A percentile compares a stretch with the other conserved stretches of the same genome.
Evolutionary conservation across 1,140 invertebrate genomes (phyloP).

Genomic region (Acromyrmex echinatior): DNA sequence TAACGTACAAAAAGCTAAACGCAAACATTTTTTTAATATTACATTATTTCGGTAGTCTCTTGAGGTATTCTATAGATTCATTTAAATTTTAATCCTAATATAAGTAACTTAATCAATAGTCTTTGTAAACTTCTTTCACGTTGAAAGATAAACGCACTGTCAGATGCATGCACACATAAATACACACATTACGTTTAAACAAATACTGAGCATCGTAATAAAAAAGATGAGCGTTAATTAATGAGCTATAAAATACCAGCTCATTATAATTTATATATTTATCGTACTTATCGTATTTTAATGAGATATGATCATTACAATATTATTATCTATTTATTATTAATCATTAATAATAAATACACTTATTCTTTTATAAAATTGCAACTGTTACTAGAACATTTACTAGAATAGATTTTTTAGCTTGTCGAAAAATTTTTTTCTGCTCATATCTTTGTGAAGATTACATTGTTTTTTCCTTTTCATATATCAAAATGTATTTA

Average conservation of each 20-base stretch:
- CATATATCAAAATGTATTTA: not conserved
- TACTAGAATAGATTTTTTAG: not conserved
- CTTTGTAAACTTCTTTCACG: not conserved
- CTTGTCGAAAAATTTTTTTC: not conserved
- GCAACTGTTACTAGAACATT: not conserved
- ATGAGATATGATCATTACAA: constrained; percentile 22
- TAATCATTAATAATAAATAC: constrained; percentile 42
- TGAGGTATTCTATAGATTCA: constrained; percentile 34
- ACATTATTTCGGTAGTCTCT: not conserved
- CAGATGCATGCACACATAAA: constrained; percentile 42
- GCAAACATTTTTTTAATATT: constrained; percentile 29
- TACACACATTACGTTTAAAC: constrained; percentile 32
- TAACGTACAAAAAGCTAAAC: constrained; percentile 25
- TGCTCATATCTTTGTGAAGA: not conserved
- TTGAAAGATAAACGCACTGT: not conserved
- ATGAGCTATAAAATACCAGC: not conserved
- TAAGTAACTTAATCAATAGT: constrained; percentile 12
- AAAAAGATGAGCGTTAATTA: constrained; percentile 34
- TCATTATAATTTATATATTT: not conserved
- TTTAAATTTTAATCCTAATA: constrained; percentile 26
- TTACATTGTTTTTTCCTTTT: not conserved
- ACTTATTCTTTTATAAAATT: constrained; percentile 29
- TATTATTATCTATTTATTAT: not conserved
- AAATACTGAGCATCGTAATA: constrained; percentile 36
- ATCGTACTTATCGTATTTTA: not conserved